Percentiles rank a stretch among this genome's conserved stretches.
phyloP scores from a whole-genome alignment of 2,888 invertebrate genomes.

The Gasteruption jaculator region DNA sequence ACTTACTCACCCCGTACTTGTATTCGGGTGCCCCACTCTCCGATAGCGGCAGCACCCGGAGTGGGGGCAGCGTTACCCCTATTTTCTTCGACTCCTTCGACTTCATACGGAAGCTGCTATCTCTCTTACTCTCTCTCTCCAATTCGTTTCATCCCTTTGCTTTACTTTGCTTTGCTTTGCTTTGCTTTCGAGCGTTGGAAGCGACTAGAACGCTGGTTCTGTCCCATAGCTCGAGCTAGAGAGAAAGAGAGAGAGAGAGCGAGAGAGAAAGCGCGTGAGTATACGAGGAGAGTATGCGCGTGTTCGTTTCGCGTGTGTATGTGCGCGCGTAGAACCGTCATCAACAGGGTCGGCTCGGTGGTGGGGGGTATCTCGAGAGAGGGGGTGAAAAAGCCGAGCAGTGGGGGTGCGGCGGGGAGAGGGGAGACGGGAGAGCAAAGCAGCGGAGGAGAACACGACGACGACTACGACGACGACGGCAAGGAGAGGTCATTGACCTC shows the following conservation, averaged over 20 bases:
- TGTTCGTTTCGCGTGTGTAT: slow-evolving; percentile 14
- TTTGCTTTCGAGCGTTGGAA: too few relatives aligned
- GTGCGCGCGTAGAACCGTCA: slow-evolving; percentile 12
- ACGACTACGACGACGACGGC: slow-evolving; percentile 43
- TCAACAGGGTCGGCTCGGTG: slow-evolving; percentile 6
- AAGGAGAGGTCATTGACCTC: slow-evolving; percentile 50
- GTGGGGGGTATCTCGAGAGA: slow-evolving; percentile 16
- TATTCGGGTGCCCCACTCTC: too few relatives aligned
- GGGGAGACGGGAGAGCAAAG: slow-evolving; percentile 26
- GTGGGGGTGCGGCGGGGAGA: slow-evolving; percentile 21
- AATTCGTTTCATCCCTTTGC: too few relatives aligned
- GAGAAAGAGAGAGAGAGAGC: slow-evolving; percentile 9
- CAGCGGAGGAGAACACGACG: slow-evolving; percentile 42
- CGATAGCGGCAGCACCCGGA: too few relatives aligned
- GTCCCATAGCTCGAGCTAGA: slow-evolving; percentile 1
- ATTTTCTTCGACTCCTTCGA: too few relatives aligned
- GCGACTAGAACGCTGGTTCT: too few relatives aligned
- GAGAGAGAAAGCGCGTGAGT: slow-evolving; percentile 17
- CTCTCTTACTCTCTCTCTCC: too few relatives aligned
- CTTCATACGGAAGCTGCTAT: too few relatives aligned
- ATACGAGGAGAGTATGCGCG: slow-evolving; percentile 5
- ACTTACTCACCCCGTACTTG: too few relatives aligned
- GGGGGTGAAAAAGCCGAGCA: slow-evolving; percentile 16
- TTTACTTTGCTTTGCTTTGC: too few relatives aligned
- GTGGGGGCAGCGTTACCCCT: too few relatives aligned